Percentiles rank a stretch among this genome's conserved stretches.
Conservation (phyloP, 2,797 vertebrate genomes). For the Caiman crocodilus region DNA sequence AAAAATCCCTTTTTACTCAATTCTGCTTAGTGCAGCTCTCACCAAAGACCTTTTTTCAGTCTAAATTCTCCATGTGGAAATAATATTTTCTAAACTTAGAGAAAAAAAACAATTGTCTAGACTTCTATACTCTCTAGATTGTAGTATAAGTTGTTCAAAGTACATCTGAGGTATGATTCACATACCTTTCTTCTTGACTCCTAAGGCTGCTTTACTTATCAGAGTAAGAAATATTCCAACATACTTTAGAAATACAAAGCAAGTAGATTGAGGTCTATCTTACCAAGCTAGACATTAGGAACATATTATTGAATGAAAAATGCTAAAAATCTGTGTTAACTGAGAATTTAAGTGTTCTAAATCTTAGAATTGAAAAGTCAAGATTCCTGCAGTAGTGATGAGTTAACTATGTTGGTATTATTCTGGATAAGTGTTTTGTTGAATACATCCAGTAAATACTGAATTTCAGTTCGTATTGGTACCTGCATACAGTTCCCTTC, state of each 20-base stretch:
- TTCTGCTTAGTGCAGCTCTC: no score
- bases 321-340: not conserved
- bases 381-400: not conserved
- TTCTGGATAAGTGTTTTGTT: not conserved
- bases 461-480: not conserved
- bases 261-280: not conserved
- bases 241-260: not conserved
- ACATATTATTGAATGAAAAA: not conserved
- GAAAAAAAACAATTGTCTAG: not conserved
- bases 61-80: not conserved
- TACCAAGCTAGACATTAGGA: not conserved
- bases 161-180: not conserved
- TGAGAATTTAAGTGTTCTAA: not conserved
- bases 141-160: not conserved
- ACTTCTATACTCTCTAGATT: not conserved
- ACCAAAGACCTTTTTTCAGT: no score
- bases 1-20: not conserved
- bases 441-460: not conserved
- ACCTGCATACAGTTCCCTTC: not conserved
- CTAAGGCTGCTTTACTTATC: not conserved
- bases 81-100: not conserved
- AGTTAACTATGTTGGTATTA: not conserved
- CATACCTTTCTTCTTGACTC: not conserved
- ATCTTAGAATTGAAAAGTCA: not conserved
- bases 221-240: not conserved